These are phyloP conservation scores for Neolamprologus brichardi DNA, from an alignment of 2,113 vertebrate species.

Conservation along the genomic window DNA sequence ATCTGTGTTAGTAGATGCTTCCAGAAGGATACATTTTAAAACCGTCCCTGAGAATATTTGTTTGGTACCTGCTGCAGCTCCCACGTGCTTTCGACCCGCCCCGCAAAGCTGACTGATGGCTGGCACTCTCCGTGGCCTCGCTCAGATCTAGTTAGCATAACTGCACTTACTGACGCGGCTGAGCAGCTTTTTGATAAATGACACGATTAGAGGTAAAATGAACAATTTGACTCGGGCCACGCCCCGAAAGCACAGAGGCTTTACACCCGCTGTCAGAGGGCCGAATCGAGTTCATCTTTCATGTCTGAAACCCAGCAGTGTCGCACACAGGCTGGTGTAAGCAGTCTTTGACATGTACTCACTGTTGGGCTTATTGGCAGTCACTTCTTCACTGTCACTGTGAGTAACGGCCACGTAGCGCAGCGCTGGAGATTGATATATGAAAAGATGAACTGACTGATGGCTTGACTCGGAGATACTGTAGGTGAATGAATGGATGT, in stretches of 20 bases:
- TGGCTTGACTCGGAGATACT: neutral
- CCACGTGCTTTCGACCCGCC: neutral
- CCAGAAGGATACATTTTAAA: neutral
- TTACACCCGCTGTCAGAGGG: slow-evolving; percentile 69
- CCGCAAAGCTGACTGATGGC: neutral
- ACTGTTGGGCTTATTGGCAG: slow-evolving; percentile 47
- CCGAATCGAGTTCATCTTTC: slow-evolving; percentile 75
- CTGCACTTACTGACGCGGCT: slow-evolving; percentile 78
- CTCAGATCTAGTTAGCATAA: slow-evolving; percentile 70
- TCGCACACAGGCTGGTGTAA: neutral
- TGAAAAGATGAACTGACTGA: neutral
- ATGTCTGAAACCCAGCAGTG: slow-evolving; percentile 26
- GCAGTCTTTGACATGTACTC: slow-evolving; percentile 43
- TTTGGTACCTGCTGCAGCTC: neutral
- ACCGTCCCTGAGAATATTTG: neutral
- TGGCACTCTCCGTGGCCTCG: neutral
- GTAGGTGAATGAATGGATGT: slow-evolving; percentile 2
- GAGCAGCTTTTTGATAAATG: slow-evolving; percentile 89
- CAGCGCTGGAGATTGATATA: neutral
- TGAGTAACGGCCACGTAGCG: slow-evolving; percentile 2
- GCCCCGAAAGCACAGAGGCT: slow-evolving; percentile 76
- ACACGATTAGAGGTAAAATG: slow-evolving; percentile 91
- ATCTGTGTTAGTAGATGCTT: neutral
- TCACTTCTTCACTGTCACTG: slow-evolving; percentile 50
- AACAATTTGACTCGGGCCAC: slow-evolving; percentile 85